Conservation (phyloP, 2,113 vertebrate genomes). For the Prietella phreatophila region DNA sequence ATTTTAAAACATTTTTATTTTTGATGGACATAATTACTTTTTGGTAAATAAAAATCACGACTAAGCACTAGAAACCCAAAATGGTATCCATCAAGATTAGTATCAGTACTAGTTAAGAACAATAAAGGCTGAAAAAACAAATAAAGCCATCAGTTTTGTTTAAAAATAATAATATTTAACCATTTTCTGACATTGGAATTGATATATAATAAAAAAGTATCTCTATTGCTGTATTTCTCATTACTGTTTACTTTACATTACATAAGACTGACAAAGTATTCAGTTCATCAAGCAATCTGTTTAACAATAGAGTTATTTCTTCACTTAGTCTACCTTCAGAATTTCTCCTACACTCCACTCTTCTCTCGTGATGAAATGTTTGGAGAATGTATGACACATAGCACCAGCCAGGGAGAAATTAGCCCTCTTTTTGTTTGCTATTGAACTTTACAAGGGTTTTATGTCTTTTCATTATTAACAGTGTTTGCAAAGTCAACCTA, state of each 20-base stretch:
- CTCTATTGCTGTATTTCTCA: not conserved
- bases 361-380: constrained; percentile 55
- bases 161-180: not conserved
- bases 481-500: not conserved
- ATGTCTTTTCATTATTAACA: constrained; percentile 4
- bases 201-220: not conserved
- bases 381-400: constrained; percentile 44
- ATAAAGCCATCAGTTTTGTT: not conserved
- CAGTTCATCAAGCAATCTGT: constrained; percentile 32
- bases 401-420: constrained; percentile 28
- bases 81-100: not conserved
- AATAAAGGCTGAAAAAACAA: not conserved
- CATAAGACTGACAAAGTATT: constrained; percentile 27
- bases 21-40: not conserved
- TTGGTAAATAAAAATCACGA: not conserved
- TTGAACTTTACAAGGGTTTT: not conserved
- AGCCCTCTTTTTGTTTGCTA: constrained; percentile 36
- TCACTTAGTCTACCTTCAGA: constrained; percentile 52
- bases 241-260: constrained; percentile 28
- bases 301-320: constrained; percentile 34
- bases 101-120: not conserved
- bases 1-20: not conserved
- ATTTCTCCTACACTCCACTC: constrained; percentile 48
- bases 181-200: not conserved
- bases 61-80: not conserved